Evolutionary conservation across 2,797 vertebrate genomes (phyloP).

Genomic region (Squalus acanthias): DNA sequence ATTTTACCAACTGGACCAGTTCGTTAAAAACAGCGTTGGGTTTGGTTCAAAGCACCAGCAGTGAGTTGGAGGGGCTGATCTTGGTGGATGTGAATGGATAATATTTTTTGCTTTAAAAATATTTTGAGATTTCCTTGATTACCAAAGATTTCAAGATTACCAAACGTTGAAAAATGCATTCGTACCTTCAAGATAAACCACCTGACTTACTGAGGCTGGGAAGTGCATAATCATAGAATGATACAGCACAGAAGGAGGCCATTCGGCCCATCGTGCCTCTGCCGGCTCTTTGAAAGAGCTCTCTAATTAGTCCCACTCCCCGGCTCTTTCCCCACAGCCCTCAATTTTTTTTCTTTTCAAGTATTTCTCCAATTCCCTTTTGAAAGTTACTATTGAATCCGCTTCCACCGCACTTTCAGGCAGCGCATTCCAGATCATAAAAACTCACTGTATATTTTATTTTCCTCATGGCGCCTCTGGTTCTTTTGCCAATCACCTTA

Average conservation of each 20-base stretch:
- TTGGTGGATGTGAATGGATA: neutral
- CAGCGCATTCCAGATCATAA: neutral
- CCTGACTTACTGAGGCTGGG: neutral
- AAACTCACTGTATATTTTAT: neutral
- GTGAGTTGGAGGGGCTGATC: neutral
- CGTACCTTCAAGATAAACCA: neutral
- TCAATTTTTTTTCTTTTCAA: neutral
- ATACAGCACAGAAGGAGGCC: neutral
- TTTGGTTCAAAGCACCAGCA: neutral
- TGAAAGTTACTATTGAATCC: neutral
- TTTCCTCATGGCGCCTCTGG: neutral
- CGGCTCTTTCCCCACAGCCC: too few species aligned
- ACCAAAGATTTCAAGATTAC: neutral
- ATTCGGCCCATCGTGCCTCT: neutral
- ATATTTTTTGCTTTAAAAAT: neutral
- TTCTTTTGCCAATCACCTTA: neutral
- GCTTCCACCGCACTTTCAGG: neutral
- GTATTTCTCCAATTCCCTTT: neutral
- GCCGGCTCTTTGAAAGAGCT: neutral
- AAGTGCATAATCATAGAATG: too few species aligned
- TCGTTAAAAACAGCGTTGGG: neutral
- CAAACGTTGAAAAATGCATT: neutral
- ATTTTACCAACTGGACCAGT: neutral
- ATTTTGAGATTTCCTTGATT: neutral
- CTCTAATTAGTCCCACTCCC: neutral